Evolutionary conservation across 2,797 vertebrate species (phyloP).

Genomic region (Mormyrops attenuatus): DNA sequence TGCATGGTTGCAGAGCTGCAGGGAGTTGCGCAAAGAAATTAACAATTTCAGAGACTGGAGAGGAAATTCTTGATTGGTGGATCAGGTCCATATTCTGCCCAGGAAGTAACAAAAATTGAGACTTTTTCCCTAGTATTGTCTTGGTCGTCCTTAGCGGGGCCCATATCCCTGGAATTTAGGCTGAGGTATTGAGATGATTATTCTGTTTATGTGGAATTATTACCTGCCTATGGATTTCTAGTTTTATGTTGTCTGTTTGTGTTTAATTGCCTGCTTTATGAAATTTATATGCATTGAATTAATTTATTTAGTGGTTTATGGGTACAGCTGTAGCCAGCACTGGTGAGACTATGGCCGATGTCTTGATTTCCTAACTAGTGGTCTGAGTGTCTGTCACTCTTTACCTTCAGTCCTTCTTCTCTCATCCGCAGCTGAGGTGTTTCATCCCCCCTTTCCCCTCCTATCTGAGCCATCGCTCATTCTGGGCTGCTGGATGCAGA

Average conservation of each 20-base stretch:
- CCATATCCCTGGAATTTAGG: neutral
- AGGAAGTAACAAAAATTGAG: conserved; percentile 14
- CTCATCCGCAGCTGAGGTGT: neutral
- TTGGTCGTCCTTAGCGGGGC: neutral
- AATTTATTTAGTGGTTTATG: neutral
- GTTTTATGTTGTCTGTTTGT: neutral
- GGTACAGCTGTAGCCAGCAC: neutral
- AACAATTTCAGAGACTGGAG: conserved; percentile 13
- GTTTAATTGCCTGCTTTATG: neutral
- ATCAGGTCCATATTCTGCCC: conserved; percentile 5
- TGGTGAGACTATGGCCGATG: neutral
- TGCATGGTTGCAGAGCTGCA: neutral
- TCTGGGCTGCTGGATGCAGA: neutral
- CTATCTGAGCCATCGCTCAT: neutral
- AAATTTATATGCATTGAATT: neutral
- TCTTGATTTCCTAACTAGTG: neutral
- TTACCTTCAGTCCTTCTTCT: neutral
- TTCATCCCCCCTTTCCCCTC: neutral
- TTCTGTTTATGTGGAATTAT: neutral
- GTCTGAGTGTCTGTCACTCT: neutral
- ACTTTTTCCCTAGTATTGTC: conserved; percentile 12
- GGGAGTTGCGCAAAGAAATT: conserved; percentile 6
- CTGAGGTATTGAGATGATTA: neutral
- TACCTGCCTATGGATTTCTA: neutral
- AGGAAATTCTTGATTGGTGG: conserved; percentile 27